Base-by-base conservation (phyloP, 2,888 invertebrate genomes). In the Orthonevra nobilis region DNA sequence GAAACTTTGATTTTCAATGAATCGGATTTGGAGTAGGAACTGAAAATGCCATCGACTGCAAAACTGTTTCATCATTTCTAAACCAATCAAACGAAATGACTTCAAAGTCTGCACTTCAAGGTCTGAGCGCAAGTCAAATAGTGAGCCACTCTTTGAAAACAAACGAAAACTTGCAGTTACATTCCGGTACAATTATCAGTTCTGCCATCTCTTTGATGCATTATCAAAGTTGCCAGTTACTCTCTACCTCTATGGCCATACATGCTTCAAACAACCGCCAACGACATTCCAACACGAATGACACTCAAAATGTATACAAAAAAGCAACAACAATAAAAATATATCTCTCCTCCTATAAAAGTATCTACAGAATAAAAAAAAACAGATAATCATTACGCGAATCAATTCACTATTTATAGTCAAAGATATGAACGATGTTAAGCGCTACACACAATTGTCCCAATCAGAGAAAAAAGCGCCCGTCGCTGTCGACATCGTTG, bases 371-470 rank as follows among this genome's bases (percentile, higher is more conserved):
- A 23, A 23, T 23, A 5, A 20, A 20, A 50, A 58, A 58, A 30
- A 30, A n/a, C n/a, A n/a, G n/a, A 40, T 23, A 69, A 58, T 69
- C 68, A 60, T 69, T 69, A 69, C 48, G 58, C 48, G 68, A 69
- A 58, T 58, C 56, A 50, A 60, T 58, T 48, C 56, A 58, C 68
- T 69, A 69, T 60, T 58, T 69, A 69, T 69, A 69, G 58, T 70
- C 70, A 70, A 50, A 77, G 74, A 69, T 69, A 69, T 75, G 69
- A 70, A 77, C 75, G 63, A 77, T 77, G 70, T 58, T 44, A 70
- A 70, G 44, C n/a, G n/a, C n/a, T n/a, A 70, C 36, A 63, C 56
- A 77, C 75, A 70, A 64, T 77, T 77, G 64, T 69, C 50, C 75
- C 75, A 77, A 77, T 77, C 70, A 70, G 36, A 52, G 52, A 70